phyloP scores from a whole-genome alignment of 2,888 invertebrate genomes.

The Gandaritis pyraliata region DNA sequence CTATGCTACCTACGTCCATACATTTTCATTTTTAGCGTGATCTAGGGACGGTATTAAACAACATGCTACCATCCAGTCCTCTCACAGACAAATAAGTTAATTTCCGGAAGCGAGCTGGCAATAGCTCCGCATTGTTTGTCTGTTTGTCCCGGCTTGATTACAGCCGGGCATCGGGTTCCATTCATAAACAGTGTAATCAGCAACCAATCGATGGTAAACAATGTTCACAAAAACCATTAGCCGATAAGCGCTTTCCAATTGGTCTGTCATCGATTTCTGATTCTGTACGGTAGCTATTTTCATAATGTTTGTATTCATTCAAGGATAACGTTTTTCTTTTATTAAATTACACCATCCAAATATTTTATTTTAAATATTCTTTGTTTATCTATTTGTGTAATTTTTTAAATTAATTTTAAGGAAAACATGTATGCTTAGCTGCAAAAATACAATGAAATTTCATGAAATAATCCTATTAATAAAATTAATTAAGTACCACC shows the following conservation, averaged over 20 bases:
- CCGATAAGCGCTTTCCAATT: conserved; percentile 46
- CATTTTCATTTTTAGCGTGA: not conserved
- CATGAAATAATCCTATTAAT: no score
- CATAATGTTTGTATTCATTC: conserved; percentile 14
- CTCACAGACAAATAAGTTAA: conserved; percentile 44
- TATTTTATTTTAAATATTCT: not conserved
- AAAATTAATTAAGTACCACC: no score
- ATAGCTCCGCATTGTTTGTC: conserved; percentile 41
- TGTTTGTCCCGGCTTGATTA: conserved; percentile 43
- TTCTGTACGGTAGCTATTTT: conserved; percentile 17
- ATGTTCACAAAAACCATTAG: conserved; percentile 54
- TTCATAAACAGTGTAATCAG: conserved; percentile 48
- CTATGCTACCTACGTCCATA: no score
- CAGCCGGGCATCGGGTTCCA: conserved; percentile 36
- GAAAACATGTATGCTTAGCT: no score
- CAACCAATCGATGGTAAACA: conserved; percentile 51
- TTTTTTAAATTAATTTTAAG: no score
- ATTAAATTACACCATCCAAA: conserved; percentile 1
- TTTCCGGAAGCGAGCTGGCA: conserved; percentile 42
- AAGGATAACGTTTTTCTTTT: conserved; percentile 8
- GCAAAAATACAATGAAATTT: no score
- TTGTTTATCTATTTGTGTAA: no score
- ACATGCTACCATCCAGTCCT: conserved; percentile 32
- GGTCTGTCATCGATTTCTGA: conserved; percentile 46
- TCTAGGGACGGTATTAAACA: conserved; percentile 26